Percentiles rank a stretch among this genome's conserved stretches.
phyloP scores from a whole-genome alignment of 2,888 invertebrate species.

The Axea sp. region DNA sequence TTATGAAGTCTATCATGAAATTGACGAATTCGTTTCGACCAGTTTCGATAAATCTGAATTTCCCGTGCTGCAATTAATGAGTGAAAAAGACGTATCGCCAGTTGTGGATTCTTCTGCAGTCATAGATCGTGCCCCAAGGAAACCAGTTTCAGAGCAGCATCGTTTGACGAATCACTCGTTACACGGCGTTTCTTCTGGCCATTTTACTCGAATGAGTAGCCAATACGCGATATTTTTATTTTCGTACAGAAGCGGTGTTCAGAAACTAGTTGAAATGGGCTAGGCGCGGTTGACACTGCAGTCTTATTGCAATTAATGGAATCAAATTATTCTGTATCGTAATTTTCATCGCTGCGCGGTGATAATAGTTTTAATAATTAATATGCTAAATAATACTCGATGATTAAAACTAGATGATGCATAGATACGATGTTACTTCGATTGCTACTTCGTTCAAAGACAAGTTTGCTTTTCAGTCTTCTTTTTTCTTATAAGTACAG shows the following conservation, averaged over 20 bases:
- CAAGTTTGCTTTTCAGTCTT: slow-evolving; percentile 3
- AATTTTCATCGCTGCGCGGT: slow-evolving; percentile 19
- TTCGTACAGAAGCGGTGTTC: slow-evolving; percentile 5
- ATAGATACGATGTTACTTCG: background rate
- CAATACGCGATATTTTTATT: slow-evolving; percentile 35
- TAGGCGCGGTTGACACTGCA: slow-evolving; percentile 2
- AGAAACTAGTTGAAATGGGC: slow-evolving; percentile 14
- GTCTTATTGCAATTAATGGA: slow-evolving; percentile 33
- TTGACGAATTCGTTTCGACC: too few species aligned
- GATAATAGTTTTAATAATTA: slow-evolving; percentile 27
- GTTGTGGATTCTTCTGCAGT: slow-evolving; percentile 30
- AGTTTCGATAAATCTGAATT: slow-evolving; percentile 54
- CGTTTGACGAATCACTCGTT: slow-evolving; percentile 50
- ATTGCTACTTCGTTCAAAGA: background rate
- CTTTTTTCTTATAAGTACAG: too few species aligned
- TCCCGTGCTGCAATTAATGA: slow-evolving; percentile 53
- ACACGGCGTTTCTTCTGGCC: slow-evolving; percentile 42
- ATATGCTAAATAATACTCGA: slow-evolving; percentile 15
- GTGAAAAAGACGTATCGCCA: slow-evolving; percentile 47
- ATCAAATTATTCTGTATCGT: slow-evolving; percentile 25
- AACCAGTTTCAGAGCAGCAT: slow-evolving; percentile 55
- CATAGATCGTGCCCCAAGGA: slow-evolving; percentile 45
- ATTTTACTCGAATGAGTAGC: slow-evolving; percentile 43
- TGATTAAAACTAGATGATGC: slow-evolving; percentile 3
- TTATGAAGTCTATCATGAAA: too few species aligned